phyloP scores from a whole-genome alignment of 2,888 invertebrate species.

The Acleris emargana region DNA sequence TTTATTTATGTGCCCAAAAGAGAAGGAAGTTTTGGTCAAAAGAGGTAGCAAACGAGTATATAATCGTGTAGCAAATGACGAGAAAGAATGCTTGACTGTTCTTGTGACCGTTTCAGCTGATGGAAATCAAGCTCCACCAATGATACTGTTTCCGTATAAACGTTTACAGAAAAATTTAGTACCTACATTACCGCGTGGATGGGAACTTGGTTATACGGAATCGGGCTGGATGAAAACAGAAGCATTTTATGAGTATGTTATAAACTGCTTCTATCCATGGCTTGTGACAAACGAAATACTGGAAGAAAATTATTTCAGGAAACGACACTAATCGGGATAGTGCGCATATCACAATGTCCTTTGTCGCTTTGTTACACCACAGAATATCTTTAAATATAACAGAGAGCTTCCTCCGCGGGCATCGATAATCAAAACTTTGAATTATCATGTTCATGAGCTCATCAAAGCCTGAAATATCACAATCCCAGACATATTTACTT shows the following conservation, averaged over 20 bases:
- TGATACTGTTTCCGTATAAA: not conserved
- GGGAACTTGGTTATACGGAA: not conserved
- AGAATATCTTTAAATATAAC: no score
- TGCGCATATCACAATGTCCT: no score
- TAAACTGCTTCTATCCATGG: not conserved
- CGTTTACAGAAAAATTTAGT: not conserved
- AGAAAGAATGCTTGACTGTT: not conserved
- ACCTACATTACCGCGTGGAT: not conserved
- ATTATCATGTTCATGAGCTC: no score
- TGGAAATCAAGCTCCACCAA: not conserved
- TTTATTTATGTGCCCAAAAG: not conserved
- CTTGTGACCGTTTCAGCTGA: constrained; percentile 4
- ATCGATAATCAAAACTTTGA: no score
- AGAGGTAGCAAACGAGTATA: not conserved
- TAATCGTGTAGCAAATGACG: not conserved
- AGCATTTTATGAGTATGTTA: not conserved
- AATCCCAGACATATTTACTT: no score
- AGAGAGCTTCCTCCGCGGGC: no score
- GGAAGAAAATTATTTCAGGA: no score
- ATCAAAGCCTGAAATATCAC: no score
- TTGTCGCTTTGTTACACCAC: no score
- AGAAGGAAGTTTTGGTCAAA: no score
- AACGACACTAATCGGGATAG: no score
- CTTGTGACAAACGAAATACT: not conserved
- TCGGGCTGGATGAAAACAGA: not conserved